These are phyloP conservation scores for Helicoverpa armigera DNA, from an alignment of 1,140 invertebrate genomes.

Conservation along the genomic window DNA sequence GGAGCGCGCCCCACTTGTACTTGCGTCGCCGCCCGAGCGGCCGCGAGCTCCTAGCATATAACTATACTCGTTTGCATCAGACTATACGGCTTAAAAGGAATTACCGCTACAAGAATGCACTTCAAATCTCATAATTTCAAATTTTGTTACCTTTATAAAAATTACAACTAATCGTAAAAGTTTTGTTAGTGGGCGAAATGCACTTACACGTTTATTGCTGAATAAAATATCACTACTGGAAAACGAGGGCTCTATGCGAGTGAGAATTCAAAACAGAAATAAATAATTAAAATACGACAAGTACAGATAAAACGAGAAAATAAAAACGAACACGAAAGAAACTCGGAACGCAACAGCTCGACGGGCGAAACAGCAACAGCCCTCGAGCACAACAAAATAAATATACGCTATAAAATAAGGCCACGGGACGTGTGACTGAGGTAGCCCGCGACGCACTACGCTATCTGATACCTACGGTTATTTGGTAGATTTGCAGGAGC, in stretches of 20 bases:
- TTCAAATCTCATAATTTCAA: conserved; percentile 84
- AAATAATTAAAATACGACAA: conserved; percentile 75
- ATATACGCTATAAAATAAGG: conserved; percentile 82
- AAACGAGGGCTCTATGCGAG: conserved; percentile 80
- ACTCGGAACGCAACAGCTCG: conserved; percentile 82
- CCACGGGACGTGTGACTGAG: conserved; percentile 84
- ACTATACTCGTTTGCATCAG: conserved; percentile 74
- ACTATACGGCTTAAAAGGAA: conserved; percentile 85
- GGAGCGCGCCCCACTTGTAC: conserved; percentile 52
- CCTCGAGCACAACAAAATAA: conserved; percentile 84
- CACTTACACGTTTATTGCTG: conserved; percentile 86
- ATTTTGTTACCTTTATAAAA: conserved; percentile 79
- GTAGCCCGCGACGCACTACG: conserved; percentile 84
- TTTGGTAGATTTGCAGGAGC: conserved; percentile 74
- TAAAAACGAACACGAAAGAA: conserved; percentile 81
- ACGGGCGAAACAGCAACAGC: conserved; percentile 83
- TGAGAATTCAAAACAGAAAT: conserved; percentile 79
- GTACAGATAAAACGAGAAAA: conserved; percentile 78
- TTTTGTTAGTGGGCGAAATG: conserved; percentile 83
- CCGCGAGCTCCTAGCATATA: conserved; percentile 51
- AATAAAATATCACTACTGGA: conserved; percentile 87
- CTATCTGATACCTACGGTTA: conserved; percentile 76
- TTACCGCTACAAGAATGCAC: conserved; percentile 86
- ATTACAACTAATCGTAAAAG: conserved; percentile 84
- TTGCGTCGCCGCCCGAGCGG: conserved; percentile 43